Conservation (phyloP, 2,888 invertebrate genomes). For the Limenitis arthemis region DNA sequence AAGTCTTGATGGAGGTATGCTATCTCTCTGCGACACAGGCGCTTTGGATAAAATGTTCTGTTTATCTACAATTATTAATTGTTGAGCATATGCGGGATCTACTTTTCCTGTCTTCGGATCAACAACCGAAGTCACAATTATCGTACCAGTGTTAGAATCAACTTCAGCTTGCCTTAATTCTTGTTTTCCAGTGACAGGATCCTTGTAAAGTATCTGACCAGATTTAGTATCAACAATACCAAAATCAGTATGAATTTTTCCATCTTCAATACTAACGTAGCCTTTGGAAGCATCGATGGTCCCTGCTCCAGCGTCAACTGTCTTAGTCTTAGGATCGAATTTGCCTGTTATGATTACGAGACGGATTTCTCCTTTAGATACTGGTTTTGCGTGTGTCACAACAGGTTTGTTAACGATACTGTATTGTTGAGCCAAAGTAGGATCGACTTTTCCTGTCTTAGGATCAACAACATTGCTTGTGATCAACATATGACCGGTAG, state of each 20-base stretch:
- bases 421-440: conserved; percentile 67
- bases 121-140: conserved; percentile 70
- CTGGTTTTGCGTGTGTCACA: conserved; percentile 51
- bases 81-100: conserved; percentile 70
- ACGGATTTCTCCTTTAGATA: conserved; percentile 55
- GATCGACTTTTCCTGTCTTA: conserved; percentile 73
- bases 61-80: conserved; percentile 66
- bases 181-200: conserved; percentile 73
- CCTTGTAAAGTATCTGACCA: conserved; percentile 72
- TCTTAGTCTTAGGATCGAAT: conserved; percentile 73
- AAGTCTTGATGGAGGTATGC: conserved; percentile 49
- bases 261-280: conserved; percentile 62
- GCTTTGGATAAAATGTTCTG: conserved; percentile 54
- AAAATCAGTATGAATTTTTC: conserved; percentile 72
- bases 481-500: conserved; percentile 69
- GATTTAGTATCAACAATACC: conserved; percentile 74
- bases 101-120: conserved; percentile 74
- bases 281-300: conserved; percentile 70
- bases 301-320: conserved; percentile 69
- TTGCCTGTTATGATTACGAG: conserved; percentile 64
- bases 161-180: conserved; percentile 74
- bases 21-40: conserved; percentile 45
- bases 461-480: conserved; percentile 71
- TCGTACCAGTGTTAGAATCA: conserved; percentile 73
- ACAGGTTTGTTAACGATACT: conserved; percentile 60